Conservation (phyloP, 2,113 vertebrate species). For the Odontesthes bonariensis region DNA sequence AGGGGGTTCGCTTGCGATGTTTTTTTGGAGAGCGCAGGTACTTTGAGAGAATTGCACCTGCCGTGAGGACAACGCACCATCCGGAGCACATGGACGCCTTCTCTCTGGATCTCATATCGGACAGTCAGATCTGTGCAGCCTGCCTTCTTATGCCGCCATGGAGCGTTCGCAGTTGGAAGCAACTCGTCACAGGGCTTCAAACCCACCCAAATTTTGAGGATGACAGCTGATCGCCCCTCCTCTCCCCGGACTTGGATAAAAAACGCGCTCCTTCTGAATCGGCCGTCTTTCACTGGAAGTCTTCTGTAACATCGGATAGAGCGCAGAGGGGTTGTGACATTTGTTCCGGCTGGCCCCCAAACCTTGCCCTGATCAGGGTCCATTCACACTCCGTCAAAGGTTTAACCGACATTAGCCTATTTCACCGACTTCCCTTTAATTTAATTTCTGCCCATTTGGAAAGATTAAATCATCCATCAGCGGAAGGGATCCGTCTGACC, state of each 20-base stretch:
- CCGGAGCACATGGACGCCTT: slow-evolving; percentile 59
- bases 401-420: neutral
- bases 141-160: slow-evolving; percentile 14
- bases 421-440: slow-evolving; percentile 14
- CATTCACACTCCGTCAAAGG: neutral
- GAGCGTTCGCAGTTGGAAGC: slow-evolving; percentile 24
- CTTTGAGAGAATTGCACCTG: slow-evolving; percentile 67
- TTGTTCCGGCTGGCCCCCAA: slow-evolving; percentile 17
- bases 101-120: slow-evolving; percentile 19
- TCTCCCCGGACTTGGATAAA: slow-evolving; percentile 64
- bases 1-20: neutral
- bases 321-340: slow-evolving; percentile 42
- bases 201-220: slow-evolving; percentile 43
- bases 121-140: slow-evolving; percentile 9
- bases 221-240: slow-evolving; percentile 77
- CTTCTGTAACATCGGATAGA: slow-evolving; percentile 60
- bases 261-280: slow-evolving; percentile 63
- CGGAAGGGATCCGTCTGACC: slow-evolving; percentile 23
- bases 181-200: slow-evolving; percentile 27
- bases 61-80: slow-evolving; percentile 37
- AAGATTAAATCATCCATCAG: neutral
- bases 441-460: slow-evolving; percentile 18
- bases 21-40: slow-evolving; percentile 32
- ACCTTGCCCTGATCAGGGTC: slow-evolving; percentile 17
- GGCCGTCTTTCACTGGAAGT: slow-evolving; percentile 25